phyloP scores from a whole-genome alignment of 2,797 vertebrate genomes.

The Sebastolobus altivelis region DNA sequence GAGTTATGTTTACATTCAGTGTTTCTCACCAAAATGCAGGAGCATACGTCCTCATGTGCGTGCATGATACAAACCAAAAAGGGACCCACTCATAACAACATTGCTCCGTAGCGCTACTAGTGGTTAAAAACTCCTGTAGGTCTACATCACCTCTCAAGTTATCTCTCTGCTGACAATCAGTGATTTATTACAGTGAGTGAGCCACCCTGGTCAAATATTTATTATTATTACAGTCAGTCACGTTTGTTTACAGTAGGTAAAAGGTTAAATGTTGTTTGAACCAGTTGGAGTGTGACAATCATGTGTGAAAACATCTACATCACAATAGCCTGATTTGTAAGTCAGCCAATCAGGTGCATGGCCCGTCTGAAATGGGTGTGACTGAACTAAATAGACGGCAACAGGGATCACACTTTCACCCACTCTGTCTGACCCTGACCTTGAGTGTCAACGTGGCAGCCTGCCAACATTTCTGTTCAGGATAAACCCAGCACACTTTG shows the following conservation, averaged over 20 bases:
- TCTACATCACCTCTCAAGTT: background rate
- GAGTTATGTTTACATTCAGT: background rate
- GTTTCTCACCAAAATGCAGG: background rate
- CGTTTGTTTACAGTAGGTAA: conserved; percentile 24
- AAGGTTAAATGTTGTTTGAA: conserved; percentile 32
- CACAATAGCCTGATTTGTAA: conserved; percentile 34
- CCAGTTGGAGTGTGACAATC: conserved; percentile 8
- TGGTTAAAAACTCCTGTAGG: no score
- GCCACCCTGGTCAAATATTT: background rate
- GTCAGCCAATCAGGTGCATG: conserved; percentile 22
- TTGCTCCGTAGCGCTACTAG: background rate
- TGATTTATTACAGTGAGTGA: conserved; percentile 2
- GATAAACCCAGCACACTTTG: background rate
- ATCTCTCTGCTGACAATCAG: conserved; percentile 19
- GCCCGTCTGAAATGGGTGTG: conserved; percentile 8
- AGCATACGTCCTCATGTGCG: background rate
- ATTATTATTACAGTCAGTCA: conserved; percentile 4
- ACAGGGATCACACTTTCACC: background rate
- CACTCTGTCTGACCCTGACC: background rate
- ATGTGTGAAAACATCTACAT: conserved; percentile 3
- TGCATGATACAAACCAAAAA: background rate
- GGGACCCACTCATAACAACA: background rate
- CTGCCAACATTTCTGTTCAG: background rate
- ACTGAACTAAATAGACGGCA: conserved; percentile 5
- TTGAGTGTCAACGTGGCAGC: background rate